Base-by-base conservation (phyloP, 2,888 invertebrate genomes). In the Drosophila trichaetosa region DNA sequence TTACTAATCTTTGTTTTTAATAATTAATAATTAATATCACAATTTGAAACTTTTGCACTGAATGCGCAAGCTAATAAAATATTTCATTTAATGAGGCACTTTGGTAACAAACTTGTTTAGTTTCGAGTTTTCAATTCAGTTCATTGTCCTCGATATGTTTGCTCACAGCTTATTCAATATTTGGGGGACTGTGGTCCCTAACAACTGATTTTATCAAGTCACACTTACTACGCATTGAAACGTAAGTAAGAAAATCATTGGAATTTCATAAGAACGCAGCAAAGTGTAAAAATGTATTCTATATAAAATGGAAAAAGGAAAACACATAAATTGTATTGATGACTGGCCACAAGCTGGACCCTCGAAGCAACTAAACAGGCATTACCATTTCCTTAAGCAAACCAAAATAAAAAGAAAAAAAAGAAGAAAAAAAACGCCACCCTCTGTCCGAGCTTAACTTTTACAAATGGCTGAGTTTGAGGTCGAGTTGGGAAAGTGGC, bases 381-480 rank as follows among this genome's bases (percentile, higher is more conserved):
- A 68, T 51, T 68, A 54, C 36, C 31, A 46, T 64, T 66, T 61
- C 46, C 48, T 48, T 54, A 58, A 42, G 18, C 21, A 33, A 46
- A 38, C n/a, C n/a, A 38, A 56, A 40, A 27, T 27, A 27, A 4
- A 27, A 27, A 51, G 4, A 16, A 27, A 51, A 6, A 16, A 7
- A 7, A 2, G n/a, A 3, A 48, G 21, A 56, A n/a, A 27, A 5
- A 0, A 24, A 36, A 8, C 8, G 24, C 33, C 42, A 24, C 21
- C 48, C 66, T 63, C 46, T 61, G 74, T 60, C 57, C 75, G 62
- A 67, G 69, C 38, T 80, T 46, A 85, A 59, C 73, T 78, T 80
- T 80, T 73, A 75, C 78, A 75, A 87, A 83, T 85, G 72, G 67
- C 73, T 57, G 31, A 10, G 36, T 69, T 79, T 70, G 65, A 66